Evolutionary conservation across 2,113 vertebrate genomes (phyloP).

Genomic region (Anolis carolinensis): DNA sequence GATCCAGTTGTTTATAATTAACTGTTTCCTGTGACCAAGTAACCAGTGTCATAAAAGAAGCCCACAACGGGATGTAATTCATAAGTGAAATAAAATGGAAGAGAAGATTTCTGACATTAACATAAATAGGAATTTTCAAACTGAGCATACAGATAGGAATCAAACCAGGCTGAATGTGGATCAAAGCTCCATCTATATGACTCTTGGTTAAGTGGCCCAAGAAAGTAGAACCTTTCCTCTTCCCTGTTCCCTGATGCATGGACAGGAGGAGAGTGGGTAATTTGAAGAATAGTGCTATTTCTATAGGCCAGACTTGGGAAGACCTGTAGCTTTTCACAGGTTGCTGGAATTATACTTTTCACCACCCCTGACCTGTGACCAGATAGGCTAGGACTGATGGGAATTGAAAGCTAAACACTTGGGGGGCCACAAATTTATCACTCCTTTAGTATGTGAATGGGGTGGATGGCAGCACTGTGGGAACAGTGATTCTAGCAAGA

Average conservation of each 20-base stretch:
- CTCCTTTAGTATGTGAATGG: too few relatives aligned
- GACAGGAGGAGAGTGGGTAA: background rate
- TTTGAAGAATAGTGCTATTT: background rate
- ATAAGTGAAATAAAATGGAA: background rate
- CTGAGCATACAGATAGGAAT: background rate
- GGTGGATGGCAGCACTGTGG: too few relatives aligned
- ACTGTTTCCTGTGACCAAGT: background rate
- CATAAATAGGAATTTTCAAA: background rate
- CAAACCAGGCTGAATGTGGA: background rate
- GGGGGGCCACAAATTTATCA: too few relatives aligned
- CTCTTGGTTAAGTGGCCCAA: background rate
- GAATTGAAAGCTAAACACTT: too few relatives aligned
- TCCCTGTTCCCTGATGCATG: background rate
- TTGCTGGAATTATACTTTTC: too few relatives aligned
- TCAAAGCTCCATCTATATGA: background rate
- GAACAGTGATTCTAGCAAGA: too few relatives aligned
- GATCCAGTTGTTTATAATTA: background rate
- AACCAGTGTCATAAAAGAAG: background rate
- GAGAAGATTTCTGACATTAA: background rate
- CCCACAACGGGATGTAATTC: background rate
- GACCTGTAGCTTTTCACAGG: too few relatives aligned
- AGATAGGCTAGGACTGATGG: too few relatives aligned
- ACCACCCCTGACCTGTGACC: too few relatives aligned
- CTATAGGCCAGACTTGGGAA: background rate
- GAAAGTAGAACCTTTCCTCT: background rate